phyloP scores from a whole-genome alignment of 2,888 invertebrate genomes.

The Lordiphosa fenestrarum region DNA sequence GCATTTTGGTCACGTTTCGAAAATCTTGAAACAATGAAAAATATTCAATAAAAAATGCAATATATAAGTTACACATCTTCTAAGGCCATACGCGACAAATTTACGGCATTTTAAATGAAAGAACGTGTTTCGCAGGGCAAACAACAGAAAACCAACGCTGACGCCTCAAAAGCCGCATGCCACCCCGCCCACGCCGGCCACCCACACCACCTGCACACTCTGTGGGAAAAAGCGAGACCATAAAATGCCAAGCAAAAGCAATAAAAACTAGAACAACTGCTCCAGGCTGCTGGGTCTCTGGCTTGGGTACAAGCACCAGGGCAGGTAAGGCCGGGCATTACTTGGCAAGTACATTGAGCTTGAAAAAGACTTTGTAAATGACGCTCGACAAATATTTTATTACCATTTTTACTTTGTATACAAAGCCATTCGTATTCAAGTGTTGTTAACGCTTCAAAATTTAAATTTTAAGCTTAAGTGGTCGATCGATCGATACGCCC shows the following conservation, averaged over 20 bases:
- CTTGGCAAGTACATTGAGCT: slow-evolving; percentile 67
- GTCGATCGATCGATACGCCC: too few relatives aligned
- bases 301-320: background rate
- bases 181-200: slow-evolving; percentile 3
- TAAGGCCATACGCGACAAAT: slow-evolving; percentile 30
- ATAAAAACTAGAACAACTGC: slow-evolving; percentile 68
- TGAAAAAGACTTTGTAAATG: slow-evolving; percentile 74
- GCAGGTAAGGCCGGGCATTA: slow-evolving; percentile 64
- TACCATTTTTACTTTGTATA: slow-evolving; percentile 63
- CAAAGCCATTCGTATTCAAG: background rate
- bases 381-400: slow-evolving; percentile 70
- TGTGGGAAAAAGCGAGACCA: slow-evolving; percentile 47
- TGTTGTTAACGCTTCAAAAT: background rate
- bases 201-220: slow-evolving; percentile 17
- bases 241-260: slow-evolving; percentile 60
- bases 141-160: slow-evolving; percentile 20
- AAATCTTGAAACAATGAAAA: slow-evolving; percentile 20
- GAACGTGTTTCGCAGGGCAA: slow-evolving; percentile 49
- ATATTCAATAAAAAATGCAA: slow-evolving; percentile 36
- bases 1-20: slow-evolving; percentile 8
- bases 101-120: slow-evolving; percentile 64
- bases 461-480: background rate
- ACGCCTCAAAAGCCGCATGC: slow-evolving; percentile 25
- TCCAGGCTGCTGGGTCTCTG: slow-evolving; percentile 7
- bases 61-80: slow-evolving; percentile 34